phyloP scores from a whole-genome alignment of 2,797 vertebrate genomes.

The Amblyopsis hoosieri region DNA sequence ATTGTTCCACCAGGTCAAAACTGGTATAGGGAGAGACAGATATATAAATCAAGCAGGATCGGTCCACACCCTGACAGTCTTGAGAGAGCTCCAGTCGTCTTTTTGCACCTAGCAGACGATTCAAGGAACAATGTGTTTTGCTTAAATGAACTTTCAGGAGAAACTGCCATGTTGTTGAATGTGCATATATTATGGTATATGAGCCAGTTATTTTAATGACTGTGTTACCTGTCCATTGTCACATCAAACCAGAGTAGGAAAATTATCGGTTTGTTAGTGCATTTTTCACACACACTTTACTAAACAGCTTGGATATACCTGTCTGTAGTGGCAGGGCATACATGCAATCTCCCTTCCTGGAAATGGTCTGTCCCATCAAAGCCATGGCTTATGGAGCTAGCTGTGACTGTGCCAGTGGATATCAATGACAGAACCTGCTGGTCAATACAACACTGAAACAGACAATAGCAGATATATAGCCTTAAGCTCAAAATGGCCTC shows the following conservation, averaged over 20 bases:
- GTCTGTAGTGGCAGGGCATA: neutral
- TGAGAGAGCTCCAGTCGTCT: too few relatives aligned
- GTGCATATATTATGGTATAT: neutral
- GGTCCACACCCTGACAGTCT: too few relatives aligned
- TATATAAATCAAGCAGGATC: too few relatives aligned
- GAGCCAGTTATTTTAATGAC: neutral
- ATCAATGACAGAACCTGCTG: constrained; percentile 19
- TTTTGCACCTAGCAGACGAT: too few relatives aligned
- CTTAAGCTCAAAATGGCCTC: constrained; percentile 11
- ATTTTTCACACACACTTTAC: neutral
- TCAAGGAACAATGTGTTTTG: too few relatives aligned
- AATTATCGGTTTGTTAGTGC: neutral
- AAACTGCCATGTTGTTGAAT: too few relatives aligned
- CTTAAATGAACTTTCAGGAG: too few relatives aligned
- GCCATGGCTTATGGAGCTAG: neutral
- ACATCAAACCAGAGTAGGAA: neutral
- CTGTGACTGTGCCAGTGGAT: constrained; percentile 23
- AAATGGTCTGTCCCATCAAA: neutral
- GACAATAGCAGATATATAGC: constrained; percentile 35
- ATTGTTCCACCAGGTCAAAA: too few relatives aligned
- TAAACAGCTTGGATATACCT: neutral
- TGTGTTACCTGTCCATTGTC: neutral
- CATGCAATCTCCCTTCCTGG: neutral
- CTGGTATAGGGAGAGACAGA: too few relatives aligned
- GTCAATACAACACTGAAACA: constrained; percentile 42